These are phyloP conservation scores for Nyctibius grandis DNA, from an alignment of 2,797 vertebrate species.

Conservation along the genomic window DNA sequence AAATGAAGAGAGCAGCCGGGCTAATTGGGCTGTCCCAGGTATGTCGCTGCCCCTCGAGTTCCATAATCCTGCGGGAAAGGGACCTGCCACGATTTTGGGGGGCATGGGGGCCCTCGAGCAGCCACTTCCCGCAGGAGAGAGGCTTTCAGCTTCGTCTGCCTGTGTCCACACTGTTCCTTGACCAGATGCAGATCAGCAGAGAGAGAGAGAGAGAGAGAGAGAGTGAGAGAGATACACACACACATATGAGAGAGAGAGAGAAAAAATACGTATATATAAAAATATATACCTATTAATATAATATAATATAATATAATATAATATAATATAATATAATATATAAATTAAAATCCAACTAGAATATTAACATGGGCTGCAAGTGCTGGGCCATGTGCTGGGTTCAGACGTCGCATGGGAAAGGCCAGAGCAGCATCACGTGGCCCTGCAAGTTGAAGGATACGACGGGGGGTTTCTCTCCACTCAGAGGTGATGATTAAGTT, in stretches of 20 bases:
- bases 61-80: not conserved
- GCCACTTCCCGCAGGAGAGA: not conserved
- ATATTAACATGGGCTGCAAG: not conserved
- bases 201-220: too few relatives aligned
- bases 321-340: not conserved
- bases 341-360: not conserved
- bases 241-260: rapidly evolving
- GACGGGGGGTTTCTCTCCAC: not conserved
- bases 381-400: not conserved
- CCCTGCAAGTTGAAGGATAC: not conserved
- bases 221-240: too few relatives aligned
- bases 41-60: rapidly evolving
- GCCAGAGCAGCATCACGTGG: not conserved
- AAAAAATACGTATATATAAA: not conserved
- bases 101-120: rapidly evolving
- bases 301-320: not conserved
- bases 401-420: not conserved
- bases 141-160: not conserved
- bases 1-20: rapidly evolving
- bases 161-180: not conserved
- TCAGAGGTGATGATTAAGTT: conserved; percentile 53
- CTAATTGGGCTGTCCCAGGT: not conserved
- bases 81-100: not conserved
- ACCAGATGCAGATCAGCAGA: not conserved
- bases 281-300: not conserved